A percentile compares a stretch with the other conserved stretches of the same genome.
These are phyloP conservation scores for Penaeus japonicus DNA, from an alignment of 1,140 invertebrate species.

Conservation along the genomic window DNA sequence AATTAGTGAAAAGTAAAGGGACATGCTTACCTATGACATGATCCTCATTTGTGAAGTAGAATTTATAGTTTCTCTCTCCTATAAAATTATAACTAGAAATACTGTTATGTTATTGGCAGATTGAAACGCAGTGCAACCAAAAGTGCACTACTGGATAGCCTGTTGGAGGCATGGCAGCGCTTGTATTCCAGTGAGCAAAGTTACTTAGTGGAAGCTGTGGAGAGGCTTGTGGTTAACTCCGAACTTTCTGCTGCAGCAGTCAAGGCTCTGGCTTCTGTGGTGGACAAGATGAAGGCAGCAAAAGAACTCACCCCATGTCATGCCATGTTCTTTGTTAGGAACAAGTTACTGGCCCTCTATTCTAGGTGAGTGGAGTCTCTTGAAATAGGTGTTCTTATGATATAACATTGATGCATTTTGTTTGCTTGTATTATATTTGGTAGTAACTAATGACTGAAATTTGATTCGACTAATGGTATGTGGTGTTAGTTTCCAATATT, in stretches of 20 bases:
- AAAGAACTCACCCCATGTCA: conserved; percentile 74
- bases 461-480: no score
- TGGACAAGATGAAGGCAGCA: conserved; percentile 69
- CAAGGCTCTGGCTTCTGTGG: conserved; percentile 72
- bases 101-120: conserved; percentile 64
- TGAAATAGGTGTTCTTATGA: no score
- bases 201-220: conserved; percentile 76
- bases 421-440: no score
- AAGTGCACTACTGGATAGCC: conserved; percentile 67
- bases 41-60: no score
- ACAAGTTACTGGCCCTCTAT: conserved; percentile 80
- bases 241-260: conserved; percentile 74
- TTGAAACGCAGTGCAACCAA: conserved; percentile 69
- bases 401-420: no score
- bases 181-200: conserved; percentile 70
- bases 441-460: no score
- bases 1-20: no score
- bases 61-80: no score
- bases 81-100: no score
- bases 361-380: conserved; percentile 65
- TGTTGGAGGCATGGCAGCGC: conserved; percentile 71
- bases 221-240: conserved; percentile 76
- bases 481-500: no score
- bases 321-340: conserved; percentile 76
- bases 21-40: no score